A percentile compares a stretch with the other conserved stretches of the same genome.
phyloP scores from a whole-genome alignment of 2,797 vertebrate genomes.

The Ambastaia sidthimunki region DNA sequence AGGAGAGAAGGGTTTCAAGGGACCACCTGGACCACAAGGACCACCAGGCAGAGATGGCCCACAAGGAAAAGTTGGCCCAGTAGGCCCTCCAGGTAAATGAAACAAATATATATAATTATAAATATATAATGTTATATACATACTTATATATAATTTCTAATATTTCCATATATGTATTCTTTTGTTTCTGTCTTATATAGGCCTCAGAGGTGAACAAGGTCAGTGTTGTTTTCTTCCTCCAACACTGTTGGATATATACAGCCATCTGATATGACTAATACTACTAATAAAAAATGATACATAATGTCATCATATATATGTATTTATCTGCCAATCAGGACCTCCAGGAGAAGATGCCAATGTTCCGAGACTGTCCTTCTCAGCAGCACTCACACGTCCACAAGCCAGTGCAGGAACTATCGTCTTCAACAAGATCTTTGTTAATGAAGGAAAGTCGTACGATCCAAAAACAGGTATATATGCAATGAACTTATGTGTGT shows the following conservation, averaged over 20 bases:
- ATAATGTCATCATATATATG: background rate
- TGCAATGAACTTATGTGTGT: background rate
- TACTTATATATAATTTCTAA: background rate
- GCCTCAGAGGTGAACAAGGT: conserved; percentile 86
- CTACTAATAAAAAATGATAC: background rate
- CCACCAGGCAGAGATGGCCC: conserved; percentile 76
- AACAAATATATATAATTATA: too few species aligned
- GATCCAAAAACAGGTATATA: conserved; percentile 82
- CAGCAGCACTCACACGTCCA: conserved; percentile 84
- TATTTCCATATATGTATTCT: conserved; percentile 24
- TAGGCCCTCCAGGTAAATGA: conserved; percentile 82
- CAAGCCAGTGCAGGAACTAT: conserved; percentile 84
- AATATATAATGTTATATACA: background rate
- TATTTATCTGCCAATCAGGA: conserved; percentile 70
- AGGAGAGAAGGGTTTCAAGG: conserved; percentile 75
- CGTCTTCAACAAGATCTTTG: conserved; percentile 85
- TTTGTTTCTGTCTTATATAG: conserved; percentile 67
- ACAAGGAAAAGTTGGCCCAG: conserved; percentile 75
- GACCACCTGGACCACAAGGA: conserved; percentile 72
- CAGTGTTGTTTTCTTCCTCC: conserved; percentile 52
- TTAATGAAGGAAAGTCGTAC: conserved; percentile 86
- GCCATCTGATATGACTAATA: background rate
- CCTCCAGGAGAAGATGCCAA: conserved; percentile 78
- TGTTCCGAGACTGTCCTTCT: conserved; percentile 86
- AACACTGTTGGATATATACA: background rate